Evolutionary conservation across 2,113 vertebrate species (phyloP).

Genomic region (Stigmatopora nigra): DNA sequence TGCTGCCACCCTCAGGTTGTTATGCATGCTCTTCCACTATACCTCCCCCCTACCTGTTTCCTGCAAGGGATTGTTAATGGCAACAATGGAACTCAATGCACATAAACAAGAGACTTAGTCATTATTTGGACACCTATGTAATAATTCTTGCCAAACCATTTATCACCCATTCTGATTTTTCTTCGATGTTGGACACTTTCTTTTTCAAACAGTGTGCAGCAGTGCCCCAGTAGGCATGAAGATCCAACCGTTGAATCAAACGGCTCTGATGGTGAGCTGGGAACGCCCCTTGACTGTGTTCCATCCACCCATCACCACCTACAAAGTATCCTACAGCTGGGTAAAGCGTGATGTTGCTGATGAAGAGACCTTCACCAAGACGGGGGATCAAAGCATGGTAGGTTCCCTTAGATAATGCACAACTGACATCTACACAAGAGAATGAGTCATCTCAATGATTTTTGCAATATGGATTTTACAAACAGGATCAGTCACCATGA

Average conservation of each 20-base stretch:
- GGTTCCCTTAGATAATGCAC: conserved; percentile 29
- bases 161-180: conserved; percentile 6
- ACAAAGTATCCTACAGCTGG: conserved; percentile 98
- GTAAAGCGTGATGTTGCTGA: conserved; percentile 87
- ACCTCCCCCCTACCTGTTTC: not conserved
- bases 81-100: not conserved
- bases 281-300: conserved; percentile 84
- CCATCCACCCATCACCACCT: conserved; percentile 92
- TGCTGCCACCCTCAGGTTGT: conserved; percentile 60
- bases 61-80: not conserved
- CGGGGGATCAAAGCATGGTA: conserved; percentile 91
- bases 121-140: not conserved
- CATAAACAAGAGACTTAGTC: conserved; percentile 4
- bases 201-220: conserved; percentile 79
- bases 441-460: not conserved
- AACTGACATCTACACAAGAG: not conserved
- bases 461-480: conserved; percentile 3
- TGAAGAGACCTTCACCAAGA: conserved; percentile 93
- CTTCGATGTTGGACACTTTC: not conserved
- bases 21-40: not conserved
- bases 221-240: conserved; percentile 93
- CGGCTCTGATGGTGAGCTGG: conserved; percentile 88
- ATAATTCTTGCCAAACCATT: conserved; percentile 8
- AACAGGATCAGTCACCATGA: conserved; percentile 37
- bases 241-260: conserved; percentile 86